These are phyloP conservation scores for Lycodopsis pacificus DNA, from an alignment of 2,797 vertebrate species.

Conservation along the genomic window DNA sequence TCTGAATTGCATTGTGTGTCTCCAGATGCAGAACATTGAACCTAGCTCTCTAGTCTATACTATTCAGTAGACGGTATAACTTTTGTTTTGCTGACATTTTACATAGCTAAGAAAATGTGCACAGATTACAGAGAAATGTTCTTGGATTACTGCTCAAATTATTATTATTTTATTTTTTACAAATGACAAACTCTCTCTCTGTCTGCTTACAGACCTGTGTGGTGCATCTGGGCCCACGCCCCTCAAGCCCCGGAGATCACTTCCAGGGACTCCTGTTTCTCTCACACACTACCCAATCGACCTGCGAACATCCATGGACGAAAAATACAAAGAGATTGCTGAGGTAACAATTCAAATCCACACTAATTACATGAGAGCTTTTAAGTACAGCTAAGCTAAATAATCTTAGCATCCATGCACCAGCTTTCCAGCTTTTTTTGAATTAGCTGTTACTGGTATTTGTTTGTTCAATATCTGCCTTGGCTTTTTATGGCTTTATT, in stretches of 20 bases:
- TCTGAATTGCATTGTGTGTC: background rate
- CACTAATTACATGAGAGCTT: background rate
- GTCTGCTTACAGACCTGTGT: slow-evolving; percentile 83
- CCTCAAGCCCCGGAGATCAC: slow-evolving; percentile 90
- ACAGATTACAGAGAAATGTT: background rate
- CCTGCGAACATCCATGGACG: slow-evolving; percentile 95
- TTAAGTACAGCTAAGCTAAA: background rate
- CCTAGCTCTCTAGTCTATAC: background rate
- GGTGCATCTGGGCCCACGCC: slow-evolving; percentile 81
- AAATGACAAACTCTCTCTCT: slow-evolving; percentile 7
- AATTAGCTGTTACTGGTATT: background rate
- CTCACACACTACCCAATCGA: slow-evolving; percentile 89
- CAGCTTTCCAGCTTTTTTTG: background rate
- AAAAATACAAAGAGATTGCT: slow-evolving; percentile 96
- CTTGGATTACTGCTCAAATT: background rate
- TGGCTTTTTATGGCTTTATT: background rate
- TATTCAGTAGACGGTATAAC: background rate
- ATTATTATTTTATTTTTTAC: background rate
- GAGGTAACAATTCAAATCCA: slow-evolving; percentile 83
- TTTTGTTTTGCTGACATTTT: background rate
- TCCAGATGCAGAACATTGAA: background rate
- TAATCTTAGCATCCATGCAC: background rate
- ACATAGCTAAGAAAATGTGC: background rate
- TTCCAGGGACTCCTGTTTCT: slow-evolving; percentile 89
- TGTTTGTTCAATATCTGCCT: background rate